Conservation (phyloP, 2,113 vertebrate species). For the Athene cunicularia region DNA sequence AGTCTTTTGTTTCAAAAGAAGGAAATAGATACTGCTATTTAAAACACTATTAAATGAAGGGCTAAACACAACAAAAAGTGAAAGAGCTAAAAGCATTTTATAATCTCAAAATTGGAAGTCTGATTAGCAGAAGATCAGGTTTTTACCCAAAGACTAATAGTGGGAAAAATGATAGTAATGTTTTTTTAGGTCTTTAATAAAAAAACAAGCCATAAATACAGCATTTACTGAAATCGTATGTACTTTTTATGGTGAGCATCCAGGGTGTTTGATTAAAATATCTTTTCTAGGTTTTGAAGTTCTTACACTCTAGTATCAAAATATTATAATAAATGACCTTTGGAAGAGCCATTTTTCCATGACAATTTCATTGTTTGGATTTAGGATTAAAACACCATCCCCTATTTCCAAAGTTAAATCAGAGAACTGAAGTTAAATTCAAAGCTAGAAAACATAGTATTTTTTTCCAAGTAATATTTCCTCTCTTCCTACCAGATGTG, state of each 20-base stretch:
- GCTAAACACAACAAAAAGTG: not conserved
- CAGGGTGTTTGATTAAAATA: not conserved
- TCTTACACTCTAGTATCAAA: not conserved
- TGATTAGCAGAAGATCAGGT: not conserved
- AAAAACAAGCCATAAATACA: not conserved
- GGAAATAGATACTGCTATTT: not conserved
- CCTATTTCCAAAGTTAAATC: not conserved
- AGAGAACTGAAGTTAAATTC: not conserved
- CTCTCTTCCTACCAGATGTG: not conserved
- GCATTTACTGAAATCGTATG: not conserved
- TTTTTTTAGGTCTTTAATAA: not conserved
- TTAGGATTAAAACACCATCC: not conserved
- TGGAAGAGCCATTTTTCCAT: not conserved
- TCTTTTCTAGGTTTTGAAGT: not conserved
- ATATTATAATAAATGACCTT: not conserved
- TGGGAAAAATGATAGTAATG: not conserved
- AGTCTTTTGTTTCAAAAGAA: not conserved
- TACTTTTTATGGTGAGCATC: not conserved
- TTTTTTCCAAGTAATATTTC: not conserved
- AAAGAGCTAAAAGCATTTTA: not conserved
- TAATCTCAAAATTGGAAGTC: not conserved
- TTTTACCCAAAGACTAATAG: not conserved
- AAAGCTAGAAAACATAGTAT: not conserved
- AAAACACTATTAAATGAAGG: not conserved
- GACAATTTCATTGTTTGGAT: not conserved